These are phyloP conservation scores for Pogonomyrmex californicus DNA, from an alignment of 1,140 invertebrate species.

Conservation along the genomic window DNA sequence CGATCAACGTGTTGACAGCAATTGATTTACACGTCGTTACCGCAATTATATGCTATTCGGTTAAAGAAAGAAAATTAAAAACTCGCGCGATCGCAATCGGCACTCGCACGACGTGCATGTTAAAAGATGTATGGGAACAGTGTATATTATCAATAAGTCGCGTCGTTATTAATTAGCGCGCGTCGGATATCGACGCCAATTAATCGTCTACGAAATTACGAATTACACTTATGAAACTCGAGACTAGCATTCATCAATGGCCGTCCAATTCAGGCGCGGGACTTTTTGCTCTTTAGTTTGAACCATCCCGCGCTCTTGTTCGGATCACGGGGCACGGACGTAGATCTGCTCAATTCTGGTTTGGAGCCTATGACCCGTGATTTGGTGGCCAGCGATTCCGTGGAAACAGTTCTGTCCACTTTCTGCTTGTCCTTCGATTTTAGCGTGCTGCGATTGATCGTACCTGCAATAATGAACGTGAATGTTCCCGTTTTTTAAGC, in stretches of 20 bases:
- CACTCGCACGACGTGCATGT: conserved; percentile 39
- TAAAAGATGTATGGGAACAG: conserved; percentile 46
- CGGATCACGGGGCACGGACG: conserved; percentile 90
- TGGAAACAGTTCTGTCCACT: conserved; percentile 88
- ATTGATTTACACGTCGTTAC: conserved; percentile 28
- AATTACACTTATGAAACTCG: conserved; percentile 84
- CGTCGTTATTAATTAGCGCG: conserved; percentile 45
- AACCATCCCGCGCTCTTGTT: conserved; percentile 92
- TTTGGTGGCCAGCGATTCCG: conserved; percentile 88
- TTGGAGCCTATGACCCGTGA: conserved; percentile 85
- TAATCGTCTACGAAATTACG: conserved; percentile 68
- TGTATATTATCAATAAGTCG: conserved; percentile 48
- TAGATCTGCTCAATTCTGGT: conserved; percentile 87
- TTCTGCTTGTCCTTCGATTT: conserved; percentile 86
- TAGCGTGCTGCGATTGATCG: conserved; percentile 86
- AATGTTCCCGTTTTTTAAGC: neutral
- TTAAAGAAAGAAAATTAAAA: conserved; percentile 63
- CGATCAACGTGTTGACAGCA: conserved; percentile 36
- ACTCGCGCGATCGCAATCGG: conserved; percentile 26
- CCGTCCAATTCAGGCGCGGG: conserved; percentile 84
- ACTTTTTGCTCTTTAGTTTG: conserved; percentile 90
- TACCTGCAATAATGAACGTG: conserved; percentile 75
- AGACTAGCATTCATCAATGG: conserved; percentile 87
- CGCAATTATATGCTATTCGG: conserved; percentile 52
- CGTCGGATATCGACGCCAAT: conserved; percentile 33